phyloP scores from a whole-genome alignment of 2,113 vertebrate genomes.

The Narcine bancroftii region DNA sequence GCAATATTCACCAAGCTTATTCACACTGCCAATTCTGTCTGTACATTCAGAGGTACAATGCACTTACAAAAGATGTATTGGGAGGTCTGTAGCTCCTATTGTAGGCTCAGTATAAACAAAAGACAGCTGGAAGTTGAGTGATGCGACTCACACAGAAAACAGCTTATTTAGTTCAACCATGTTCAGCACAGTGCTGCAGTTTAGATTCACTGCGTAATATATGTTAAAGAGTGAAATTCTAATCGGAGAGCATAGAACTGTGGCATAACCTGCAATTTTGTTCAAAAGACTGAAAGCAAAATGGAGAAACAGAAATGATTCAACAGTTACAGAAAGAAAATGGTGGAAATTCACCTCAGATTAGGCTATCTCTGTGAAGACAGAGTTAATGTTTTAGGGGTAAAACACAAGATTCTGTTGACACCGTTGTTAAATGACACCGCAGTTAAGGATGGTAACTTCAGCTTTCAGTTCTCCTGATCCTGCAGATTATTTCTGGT shows the following conservation, averaged over 20 bases:
- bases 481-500: no score
- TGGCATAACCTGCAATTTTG: not conserved
- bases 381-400: no score
- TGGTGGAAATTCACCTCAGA: no score
- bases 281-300: not conserved
- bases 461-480: no score
- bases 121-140: conserved; percentile 79
- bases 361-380: no score
- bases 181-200: not conserved
- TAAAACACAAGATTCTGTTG: no score
- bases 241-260: not conserved
- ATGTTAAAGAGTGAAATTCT: not conserved
- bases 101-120: conserved; percentile 88
- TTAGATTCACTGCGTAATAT: not conserved
- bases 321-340: not conserved
- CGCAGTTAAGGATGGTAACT: no score
- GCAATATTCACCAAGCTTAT: conserved; percentile 86
- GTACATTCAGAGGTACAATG: conserved; percentile 80
- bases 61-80: conserved; percentile 87
- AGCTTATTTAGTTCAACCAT: conserved; percentile 60
- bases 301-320: not conserved
- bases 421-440: no score
- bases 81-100: conserved; percentile 79
- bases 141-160: conserved; percentile 69
- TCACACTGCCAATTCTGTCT: conserved; percentile 73